A percentile compares a stretch with the other conserved stretches of the same genome.
phyloP scores from a whole-genome alignment of 2,888 invertebrate species.

The Oxycera nigricornis region DNA sequence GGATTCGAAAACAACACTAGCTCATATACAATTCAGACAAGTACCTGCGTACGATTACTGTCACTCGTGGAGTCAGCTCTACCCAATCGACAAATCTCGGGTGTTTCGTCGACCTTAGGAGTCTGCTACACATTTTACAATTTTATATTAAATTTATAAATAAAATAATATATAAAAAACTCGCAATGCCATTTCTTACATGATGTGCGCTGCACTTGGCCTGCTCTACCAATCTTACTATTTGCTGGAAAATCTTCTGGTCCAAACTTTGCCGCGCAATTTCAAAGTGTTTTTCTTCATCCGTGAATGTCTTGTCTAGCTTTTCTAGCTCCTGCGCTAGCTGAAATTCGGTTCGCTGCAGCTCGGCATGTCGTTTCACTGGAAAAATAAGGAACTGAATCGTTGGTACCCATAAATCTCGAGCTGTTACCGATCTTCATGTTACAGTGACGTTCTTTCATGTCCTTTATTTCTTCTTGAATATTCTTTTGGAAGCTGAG shows the following conservation, averaged over 20 bases:
- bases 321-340: too few species aligned
- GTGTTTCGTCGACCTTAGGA: neutral
- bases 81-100: neutral
- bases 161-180: neutral
- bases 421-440: neutral
- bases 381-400: neutral
- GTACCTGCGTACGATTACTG: neutral
- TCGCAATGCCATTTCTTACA: neutral
- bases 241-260: neutral
- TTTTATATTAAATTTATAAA: neutral
- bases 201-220: neutral
- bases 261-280: neutral
- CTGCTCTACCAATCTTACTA: neutral
- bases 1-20: neutral
- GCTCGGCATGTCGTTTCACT: neutral
- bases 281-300: neutral
- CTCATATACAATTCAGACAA: neutral
- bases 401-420: neutral
- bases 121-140: too few species aligned
- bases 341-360: neutral
- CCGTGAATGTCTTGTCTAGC: neutral
- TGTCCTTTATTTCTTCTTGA: neutral
- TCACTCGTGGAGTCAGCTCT: neutral
- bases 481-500: neutral
- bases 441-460: neutral